These are phyloP conservation scores for Macaria notata DNA, from an alignment of 2,888 invertebrate species.

Conservation along the genomic window DNA sequence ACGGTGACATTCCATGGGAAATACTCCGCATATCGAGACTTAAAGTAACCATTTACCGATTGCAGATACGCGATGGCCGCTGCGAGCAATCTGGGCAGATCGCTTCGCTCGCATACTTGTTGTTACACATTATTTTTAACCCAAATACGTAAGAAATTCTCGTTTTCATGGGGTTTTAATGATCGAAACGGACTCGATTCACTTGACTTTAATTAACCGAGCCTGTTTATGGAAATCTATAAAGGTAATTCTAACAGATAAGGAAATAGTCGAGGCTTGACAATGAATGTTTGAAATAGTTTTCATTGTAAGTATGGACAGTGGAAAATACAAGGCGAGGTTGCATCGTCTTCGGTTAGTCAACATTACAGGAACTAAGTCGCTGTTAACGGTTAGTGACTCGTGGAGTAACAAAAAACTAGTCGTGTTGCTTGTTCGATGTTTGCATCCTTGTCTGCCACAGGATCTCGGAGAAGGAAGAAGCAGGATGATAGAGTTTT, in stretches of 20 bases:
- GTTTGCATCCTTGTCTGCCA: conserved; percentile 62
- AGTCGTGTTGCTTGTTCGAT: conserved; percentile 60
- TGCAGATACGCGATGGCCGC: conserved; percentile 80
- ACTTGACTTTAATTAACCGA: conserved; percentile 25
- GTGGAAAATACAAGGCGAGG: conserved; percentile 1
- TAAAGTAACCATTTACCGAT: conserved; percentile 81
- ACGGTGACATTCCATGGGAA: conserved; percentile 76
- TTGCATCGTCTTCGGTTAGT: conserved; percentile 39
- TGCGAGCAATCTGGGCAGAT: conserved; percentile 76
- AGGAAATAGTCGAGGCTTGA: conserved; percentile 33
- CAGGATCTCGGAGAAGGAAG: conserved; percentile 47
- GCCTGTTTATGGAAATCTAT: conserved; percentile 11
- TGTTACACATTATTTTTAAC: conserved; percentile 75
- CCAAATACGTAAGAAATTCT: conserved; percentile 77
- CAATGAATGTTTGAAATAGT: conserved; percentile 31
- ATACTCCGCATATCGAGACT: conserved; percentile 77
- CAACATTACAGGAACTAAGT: conserved; percentile 68
- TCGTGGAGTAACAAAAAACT: conserved; percentile 74
- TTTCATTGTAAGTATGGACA: not conserved
- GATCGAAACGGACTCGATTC: conserved; percentile 33
- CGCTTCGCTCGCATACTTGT: conserved; percentile 71
- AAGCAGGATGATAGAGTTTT: conserved; percentile 66
- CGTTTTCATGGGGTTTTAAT: conserved; percentile 63
- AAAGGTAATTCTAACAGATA: conserved; percentile 16
- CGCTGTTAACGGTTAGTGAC: conserved; percentile 69